Conservation (phyloP, 2,888 invertebrate genomes). For the Pammene fasciana region DNA sequence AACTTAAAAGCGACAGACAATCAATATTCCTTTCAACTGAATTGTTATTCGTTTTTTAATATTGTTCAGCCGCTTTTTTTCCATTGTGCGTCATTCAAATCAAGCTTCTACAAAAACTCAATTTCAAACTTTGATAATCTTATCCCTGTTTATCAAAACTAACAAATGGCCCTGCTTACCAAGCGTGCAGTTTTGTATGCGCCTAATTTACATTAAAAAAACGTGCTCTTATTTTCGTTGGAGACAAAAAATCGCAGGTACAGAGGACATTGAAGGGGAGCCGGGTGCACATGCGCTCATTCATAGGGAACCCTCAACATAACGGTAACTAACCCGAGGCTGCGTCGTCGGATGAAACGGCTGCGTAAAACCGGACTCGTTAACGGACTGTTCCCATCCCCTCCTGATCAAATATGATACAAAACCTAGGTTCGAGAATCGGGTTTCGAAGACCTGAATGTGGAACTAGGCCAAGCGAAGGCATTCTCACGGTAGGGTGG, state of each 20-base stretch:
- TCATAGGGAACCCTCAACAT: constrained; percentile 60
- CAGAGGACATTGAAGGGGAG: constrained; percentile 48
- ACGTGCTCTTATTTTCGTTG: constrained; percentile 37
- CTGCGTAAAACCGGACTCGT: constrained; percentile 60
- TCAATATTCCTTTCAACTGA: constrained; percentile 5
- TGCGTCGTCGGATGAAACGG: constrained; percentile 58
- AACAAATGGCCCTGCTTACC: constrained; percentile 21
- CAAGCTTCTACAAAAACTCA: constrained; percentile 17
- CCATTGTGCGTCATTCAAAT: constrained; percentile 24
- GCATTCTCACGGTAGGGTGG: constrained; percentile 38
- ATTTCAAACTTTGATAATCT: constrained; percentile 21
- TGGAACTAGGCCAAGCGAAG: constrained; percentile 42
- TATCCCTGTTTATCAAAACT: constrained; percentile 36
- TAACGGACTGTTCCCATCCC: constrained; percentile 57
- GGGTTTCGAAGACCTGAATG: constrained; percentile 51
- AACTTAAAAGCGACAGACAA: not conserved
- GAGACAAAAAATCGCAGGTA: constrained; percentile 50
- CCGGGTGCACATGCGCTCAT: constrained; percentile 59
- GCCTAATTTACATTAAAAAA: constrained; percentile 48
- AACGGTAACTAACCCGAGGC: constrained; percentile 64
- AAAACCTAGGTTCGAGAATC: constrained; percentile 36
- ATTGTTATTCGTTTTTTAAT: constrained; percentile 6
- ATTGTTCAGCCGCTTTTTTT: not conserved
- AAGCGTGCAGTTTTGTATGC: constrained; percentile 43
- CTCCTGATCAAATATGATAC: not conserved